These are phyloP conservation scores for Hofmannophila pseudospretella DNA, from an alignment of 2,888 invertebrate genomes.

Conservation along the genomic window DNA sequence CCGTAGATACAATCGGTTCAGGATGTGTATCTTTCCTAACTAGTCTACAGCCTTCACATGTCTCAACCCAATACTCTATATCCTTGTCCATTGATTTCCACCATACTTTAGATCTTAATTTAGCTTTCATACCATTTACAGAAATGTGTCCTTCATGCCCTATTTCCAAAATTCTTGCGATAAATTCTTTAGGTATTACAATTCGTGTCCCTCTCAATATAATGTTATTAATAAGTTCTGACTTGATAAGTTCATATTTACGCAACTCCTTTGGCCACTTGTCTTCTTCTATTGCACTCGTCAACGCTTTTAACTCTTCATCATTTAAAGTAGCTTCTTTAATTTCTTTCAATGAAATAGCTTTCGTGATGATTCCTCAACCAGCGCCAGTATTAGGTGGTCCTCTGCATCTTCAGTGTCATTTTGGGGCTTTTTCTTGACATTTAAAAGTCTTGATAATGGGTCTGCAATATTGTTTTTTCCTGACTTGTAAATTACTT, in stretches of 20 bases:
- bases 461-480: constrained; percentile 12
- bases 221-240: constrained; percentile 5
- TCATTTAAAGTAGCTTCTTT: constrained; percentile 2
- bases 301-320: not conserved
- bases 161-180: constrained; percentile 3
- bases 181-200: constrained; percentile 6
- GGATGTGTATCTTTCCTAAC: constrained; percentile 3
- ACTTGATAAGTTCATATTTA: constrained; percentile 9
- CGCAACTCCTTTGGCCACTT: constrained; percentile 7
- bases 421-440: no score
- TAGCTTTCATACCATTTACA: constrained; percentile 7
- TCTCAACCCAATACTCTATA: constrained; percentile 9
- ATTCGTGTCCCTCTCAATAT: constrained; percentile 9
- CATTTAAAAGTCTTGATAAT: not conserved
- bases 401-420: constrained; percentile 4
- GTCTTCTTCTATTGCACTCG: constrained; percentile 7
- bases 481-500: constrained; percentile 10
- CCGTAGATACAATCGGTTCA: constrained; percentile 6
- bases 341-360: constrained; percentile 6
- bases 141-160: constrained; percentile 10
- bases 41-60: constrained; percentile 11
- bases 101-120: constrained; percentile 10
- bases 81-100: constrained; percentile 12
- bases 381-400: not conserved
- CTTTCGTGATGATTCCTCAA: not conserved